Evolutionary conservation across 2,113 vertebrate genomes (phyloP), one percentile per base, ranked within the genome.

Genomic region (Pongo abelii): DNA sequence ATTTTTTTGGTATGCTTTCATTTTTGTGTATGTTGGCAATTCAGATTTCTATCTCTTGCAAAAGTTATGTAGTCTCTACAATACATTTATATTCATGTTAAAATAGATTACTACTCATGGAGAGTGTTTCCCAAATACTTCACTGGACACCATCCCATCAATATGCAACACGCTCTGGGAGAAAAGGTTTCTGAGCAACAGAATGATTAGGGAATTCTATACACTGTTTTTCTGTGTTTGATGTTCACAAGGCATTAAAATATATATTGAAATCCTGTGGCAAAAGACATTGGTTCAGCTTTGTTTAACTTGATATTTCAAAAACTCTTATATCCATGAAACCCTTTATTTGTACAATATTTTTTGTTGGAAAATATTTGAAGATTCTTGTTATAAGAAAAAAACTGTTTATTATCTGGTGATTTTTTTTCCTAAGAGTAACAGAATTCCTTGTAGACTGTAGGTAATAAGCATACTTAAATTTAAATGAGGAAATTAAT

Each of bases 161-260:
- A n/a, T 91, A 94, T 57, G 52, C 48, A 92, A 40, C 50, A 32
- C 46, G 22, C 22, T 89, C 32, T 70, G 67, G 64, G 22, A 93
- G 43, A 84, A 88, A 91, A 80, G 5, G 3, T 67, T 89, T 95
- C 77, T 80, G 18, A 35, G 16, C 2, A 35, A 27, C 17, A 86
- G 23, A 48, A 18, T 93, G 25, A 32, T 92, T 70, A 93, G 78
- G 84, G 38, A 94, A 91, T 96, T 97, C 67, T 94, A n/a, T 52
- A 23, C 27, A 16, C 9, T 84, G 17, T 64, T 74, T 40, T 46
- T 61, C 25, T 95, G 70, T 80, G 52, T 74, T 78, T 97, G 50
- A 89, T 96, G 95, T 46, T 96, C 48, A 77, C 30, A 92, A 50
- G 64, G 55, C 78, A 95, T 87, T 96, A 69, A 89, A 96, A 93